Percentiles rank a stretch among this genome's conserved stretches.
phyloP scores from a whole-genome alignment of 2,888 invertebrate genomes.

The Patella depressa region DNA sequence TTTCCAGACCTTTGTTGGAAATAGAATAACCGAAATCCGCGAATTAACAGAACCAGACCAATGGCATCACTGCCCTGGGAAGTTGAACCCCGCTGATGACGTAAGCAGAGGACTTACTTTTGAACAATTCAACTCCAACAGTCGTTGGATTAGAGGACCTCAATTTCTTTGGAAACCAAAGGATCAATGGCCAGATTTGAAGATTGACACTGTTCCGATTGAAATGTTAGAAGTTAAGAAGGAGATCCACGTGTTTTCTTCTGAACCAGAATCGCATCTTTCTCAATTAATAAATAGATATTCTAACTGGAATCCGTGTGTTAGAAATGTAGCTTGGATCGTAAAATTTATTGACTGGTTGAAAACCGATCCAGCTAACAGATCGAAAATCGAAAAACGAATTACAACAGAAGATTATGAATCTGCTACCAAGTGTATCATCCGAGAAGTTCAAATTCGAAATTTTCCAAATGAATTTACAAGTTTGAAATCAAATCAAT shows the following conservation, averaged over 20 bases:
- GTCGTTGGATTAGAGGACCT: not conserved
- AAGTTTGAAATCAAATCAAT: not conserved
- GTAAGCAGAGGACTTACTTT: no score
- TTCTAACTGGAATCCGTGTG: not conserved
- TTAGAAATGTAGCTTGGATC: not conserved
- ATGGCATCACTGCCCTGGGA: constrained; percentile 33
- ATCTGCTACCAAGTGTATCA: not conserved
- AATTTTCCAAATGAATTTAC: not conserved
- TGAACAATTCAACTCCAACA: not conserved
- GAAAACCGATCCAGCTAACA: not conserved
- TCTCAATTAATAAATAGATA: not conserved
- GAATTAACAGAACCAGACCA: constrained; percentile 16
- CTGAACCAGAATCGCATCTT: not conserved
- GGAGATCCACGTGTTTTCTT: not conserved
- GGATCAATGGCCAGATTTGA: not conserved
- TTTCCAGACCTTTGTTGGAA: not conserved
- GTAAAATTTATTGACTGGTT: not conserved
- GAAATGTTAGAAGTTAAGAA: not conserved
- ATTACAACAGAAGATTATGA: not conserved
- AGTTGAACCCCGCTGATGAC: constrained; percentile 35
- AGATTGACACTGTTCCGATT: not conserved
- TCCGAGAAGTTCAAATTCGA: not conserved
- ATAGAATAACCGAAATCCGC: not conserved
- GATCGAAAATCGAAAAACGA: not conserved
- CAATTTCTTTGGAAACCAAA: not conserved